Evolutionary conservation across 2,888 invertebrate genomes (phyloP).

Genomic region (Cheilosia grossa): DNA sequence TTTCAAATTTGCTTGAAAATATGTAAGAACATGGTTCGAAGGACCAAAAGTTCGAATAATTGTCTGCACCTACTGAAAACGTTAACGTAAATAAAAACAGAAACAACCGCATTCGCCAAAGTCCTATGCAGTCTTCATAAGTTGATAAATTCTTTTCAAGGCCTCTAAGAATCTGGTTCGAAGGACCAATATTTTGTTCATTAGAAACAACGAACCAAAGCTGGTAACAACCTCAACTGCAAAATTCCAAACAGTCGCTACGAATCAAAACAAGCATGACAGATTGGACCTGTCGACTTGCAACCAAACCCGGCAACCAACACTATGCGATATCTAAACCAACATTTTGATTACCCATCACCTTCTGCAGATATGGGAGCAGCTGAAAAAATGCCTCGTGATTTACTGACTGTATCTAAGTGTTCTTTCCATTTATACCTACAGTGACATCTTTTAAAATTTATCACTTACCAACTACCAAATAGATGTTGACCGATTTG

Average conservation of each 20-base stretch:
- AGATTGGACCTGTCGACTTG: neutral
- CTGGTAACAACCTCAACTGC: too few species aligned
- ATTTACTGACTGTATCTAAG: conserved; percentile 30
- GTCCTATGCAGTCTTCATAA: neutral
- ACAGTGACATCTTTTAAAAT: conserved; percentile 44
- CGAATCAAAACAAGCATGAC: too few species aligned
- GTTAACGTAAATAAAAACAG: too few species aligned
- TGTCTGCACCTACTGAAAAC: too few species aligned
- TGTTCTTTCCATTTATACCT: neutral
- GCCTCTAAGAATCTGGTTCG: neutral
- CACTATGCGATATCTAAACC: neutral
- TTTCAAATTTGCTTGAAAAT: too few species aligned
- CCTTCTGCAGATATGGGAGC: too few species aligned
- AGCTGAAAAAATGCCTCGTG: neutral
- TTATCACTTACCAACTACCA: conserved; percentile 46
- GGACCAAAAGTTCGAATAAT: too few species aligned
- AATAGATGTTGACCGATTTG: conserved; percentile 22
- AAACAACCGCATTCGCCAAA: too few species aligned
- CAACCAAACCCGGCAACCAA: neutral
- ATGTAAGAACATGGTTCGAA: too few species aligned
- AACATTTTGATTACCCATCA: conserved; percentile 10
- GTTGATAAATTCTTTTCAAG: neutral
- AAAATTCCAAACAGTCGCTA: too few species aligned
- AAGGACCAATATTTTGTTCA: neutral
- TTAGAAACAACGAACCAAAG: too few species aligned